Evolutionary conservation across 2,888 invertebrate genomes (phyloP), one percentile per base, ranked within the genome.

Genomic region (Sepioteuthis lessoniana): DNA sequence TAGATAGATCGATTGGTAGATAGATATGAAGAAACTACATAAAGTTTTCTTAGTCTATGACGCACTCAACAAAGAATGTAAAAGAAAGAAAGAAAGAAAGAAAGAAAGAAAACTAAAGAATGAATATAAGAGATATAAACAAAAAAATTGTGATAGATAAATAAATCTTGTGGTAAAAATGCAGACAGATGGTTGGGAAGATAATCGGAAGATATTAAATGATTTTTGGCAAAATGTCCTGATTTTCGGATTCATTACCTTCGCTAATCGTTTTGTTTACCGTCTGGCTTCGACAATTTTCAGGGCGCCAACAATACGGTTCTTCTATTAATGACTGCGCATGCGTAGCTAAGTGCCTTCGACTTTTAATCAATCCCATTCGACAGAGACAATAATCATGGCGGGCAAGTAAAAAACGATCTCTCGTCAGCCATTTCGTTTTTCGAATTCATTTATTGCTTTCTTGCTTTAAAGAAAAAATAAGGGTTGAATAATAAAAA

Each of bases 151-250:
- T n/a, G n/a, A 19, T 76, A 76, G 76, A 76, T 76, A 76, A 76
- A n/a, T 13, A 76, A n/a, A 76, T n/a, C 7, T 31, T 1, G n/a
- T 76, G 76, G 10, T 76, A n/a, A 76, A 76, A 31, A 76, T 13
- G 19, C 31, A 76, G 76, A n/a, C n/a, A 76, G 76, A 76, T 76
- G n/a, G 10, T 76, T 76, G 10, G 31, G n/a, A 13, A n/a, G 76
- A 76, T n/a, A 76, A 76, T 76, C 76, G 76, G 31, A 76, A 31
- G 76, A 76, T n/a, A 76, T 76, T 76, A 76, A 76, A 31, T 76
- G 76, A 76, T 76, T 76, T 76, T 76, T 76, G 76, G 76, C 76
- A 76, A 76, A 76, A 76, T 76, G 76, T 76, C 76, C 76, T 76
- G 76, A 76, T 76, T 76, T 76, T 76, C n/a, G 76, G 76, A 76